Evolutionary conservation across 2,113 vertebrate genomes (phyloP).

Genomic region (Hippocampus comes): DNA sequence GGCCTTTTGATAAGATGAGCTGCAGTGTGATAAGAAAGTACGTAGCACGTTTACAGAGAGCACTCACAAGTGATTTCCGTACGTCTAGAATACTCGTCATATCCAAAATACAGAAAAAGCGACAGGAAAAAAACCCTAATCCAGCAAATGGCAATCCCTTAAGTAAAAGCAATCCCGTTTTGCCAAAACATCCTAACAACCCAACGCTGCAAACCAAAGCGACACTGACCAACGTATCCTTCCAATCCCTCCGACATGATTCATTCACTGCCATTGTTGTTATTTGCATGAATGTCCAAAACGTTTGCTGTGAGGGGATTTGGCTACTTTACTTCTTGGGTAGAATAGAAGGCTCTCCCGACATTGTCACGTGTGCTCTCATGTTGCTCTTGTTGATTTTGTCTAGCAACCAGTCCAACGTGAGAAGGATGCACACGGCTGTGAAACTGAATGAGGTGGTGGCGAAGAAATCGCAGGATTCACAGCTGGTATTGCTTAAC

Average conservation of each 20-base stretch:
- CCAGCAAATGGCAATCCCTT: background rate
- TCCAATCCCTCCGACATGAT: background rate
- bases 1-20: background rate
- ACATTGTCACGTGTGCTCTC: background rate
- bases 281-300: background rate
- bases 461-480: conserved; percentile 81
- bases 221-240: background rate
- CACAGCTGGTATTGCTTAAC: conserved; percentile 90
- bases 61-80: background rate
- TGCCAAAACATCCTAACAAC: background rate
- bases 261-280: background rate
- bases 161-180: background rate
- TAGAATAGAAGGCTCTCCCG: background rate
- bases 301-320: background rate
- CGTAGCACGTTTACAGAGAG: background rate
- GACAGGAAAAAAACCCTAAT: background rate
- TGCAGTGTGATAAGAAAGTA: no score
- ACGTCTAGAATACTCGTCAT: background rate
- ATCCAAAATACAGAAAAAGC: background rate
- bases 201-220: background rate
- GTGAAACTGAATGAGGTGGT: conserved; percentile 90
- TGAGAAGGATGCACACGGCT: conserved; percentile 94
- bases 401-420: conserved; percentile 87
- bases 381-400: background rate
- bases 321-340: background rate